Conservation (phyloP, 2,888 invertebrate genomes). For the Pherbina coryleti region DNA sequence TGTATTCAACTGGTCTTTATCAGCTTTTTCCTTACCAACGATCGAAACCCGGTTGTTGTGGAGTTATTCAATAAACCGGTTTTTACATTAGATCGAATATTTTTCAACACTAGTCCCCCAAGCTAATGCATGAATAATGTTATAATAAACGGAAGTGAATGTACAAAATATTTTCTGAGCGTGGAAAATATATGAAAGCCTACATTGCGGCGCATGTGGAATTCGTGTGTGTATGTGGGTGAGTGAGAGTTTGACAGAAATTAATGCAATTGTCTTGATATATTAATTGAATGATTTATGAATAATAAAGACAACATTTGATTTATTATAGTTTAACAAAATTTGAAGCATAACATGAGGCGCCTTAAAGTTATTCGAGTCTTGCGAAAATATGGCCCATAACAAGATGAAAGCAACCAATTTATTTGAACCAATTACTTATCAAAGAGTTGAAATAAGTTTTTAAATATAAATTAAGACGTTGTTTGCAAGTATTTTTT, state of each 20-base stretch:
- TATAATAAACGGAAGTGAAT: neutral
- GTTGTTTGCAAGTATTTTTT: no score
- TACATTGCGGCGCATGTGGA: neutral
- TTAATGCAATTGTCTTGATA: neutral
- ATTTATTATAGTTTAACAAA: neutral
- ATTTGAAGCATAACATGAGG: neutral
- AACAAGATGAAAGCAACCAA: no score
- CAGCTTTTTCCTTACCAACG: no score
- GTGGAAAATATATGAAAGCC: neutral
- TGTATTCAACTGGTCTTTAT: no score
- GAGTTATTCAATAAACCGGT: neutral
- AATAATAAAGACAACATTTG: neutral
- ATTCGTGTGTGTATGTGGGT: neutral
- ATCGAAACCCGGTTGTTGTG: neutral
- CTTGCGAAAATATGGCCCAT: neutral
- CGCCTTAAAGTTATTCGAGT: neutral
- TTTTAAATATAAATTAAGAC: no score
- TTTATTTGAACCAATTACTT: no score
- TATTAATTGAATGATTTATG: neutral
- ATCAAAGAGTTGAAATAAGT: no score
- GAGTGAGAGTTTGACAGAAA: neutral
- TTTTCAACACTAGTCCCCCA: neutral
- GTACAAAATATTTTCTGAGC: neutral
- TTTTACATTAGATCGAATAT: neutral
- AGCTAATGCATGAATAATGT: constrained; percentile 20